Percentiles rank a stretch among this genome's conserved stretches.
These are phyloP conservation scores for Bubo bubo DNA, from an alignment of 2,113 vertebrate species.

Conservation along the genomic window DNA sequence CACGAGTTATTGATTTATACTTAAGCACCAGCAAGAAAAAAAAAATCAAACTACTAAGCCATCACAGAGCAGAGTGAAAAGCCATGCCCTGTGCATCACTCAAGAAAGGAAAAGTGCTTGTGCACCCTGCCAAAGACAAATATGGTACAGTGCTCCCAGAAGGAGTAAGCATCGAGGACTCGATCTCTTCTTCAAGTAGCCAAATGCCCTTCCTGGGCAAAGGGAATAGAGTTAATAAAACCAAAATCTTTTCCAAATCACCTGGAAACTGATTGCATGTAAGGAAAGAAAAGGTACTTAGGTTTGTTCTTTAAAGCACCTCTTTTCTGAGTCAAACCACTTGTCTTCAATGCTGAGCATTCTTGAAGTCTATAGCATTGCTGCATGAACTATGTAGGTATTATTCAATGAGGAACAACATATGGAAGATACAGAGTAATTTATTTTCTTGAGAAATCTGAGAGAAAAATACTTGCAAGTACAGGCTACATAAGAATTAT, in stretches of 20 bases:
- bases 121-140: not conserved
- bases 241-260: not conserved
- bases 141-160: not conserved
- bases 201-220: not conserved
- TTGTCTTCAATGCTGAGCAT: not conserved
- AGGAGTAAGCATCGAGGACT: not conserved
- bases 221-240: not conserved
- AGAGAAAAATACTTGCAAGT: not conserved
- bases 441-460: not conserved
- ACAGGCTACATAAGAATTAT: not conserved
- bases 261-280: not conserved
- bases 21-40: not conserved
- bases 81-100: too few species aligned
- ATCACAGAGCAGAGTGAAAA: not conserved
- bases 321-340: not conserved
- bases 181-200: not conserved
- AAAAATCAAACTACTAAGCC: not conserved
- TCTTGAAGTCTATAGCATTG: not conserved
- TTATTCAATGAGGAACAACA: not conserved
- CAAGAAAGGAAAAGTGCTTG: not conserved
- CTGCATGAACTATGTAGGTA: not conserved
- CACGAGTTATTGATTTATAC: not conserved
- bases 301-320: not conserved
- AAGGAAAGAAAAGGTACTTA: not conserved
- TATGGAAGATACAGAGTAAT: not conserved